phyloP scores from a whole-genome alignment of 2,888 invertebrate species.

The Zygaena filipendulae region DNA sequence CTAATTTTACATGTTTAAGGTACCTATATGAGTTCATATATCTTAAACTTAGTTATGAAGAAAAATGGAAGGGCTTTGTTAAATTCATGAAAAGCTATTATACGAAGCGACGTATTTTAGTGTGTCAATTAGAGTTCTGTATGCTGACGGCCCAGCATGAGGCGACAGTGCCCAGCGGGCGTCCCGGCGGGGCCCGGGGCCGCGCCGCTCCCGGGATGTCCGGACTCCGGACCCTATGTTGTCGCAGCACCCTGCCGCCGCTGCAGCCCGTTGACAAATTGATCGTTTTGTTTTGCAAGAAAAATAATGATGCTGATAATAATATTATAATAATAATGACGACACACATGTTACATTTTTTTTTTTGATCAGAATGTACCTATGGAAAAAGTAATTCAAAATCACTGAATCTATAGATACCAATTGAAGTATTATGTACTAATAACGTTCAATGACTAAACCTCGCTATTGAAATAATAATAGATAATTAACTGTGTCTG shows the following conservation, averaged over 20 bases:
- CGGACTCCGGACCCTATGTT: constrained; percentile 24
- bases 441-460: too few species aligned
- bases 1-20: too few species aligned
- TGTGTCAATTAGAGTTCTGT: constrained; percentile 66
- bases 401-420: too few species aligned
- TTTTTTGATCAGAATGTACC: too few species aligned
- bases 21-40: too few species aligned
- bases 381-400: too few species aligned
- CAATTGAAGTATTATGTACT: too few species aligned
- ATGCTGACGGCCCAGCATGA: constrained; percentile 53
- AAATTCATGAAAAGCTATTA: constrained; percentile 34
- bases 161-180: constrained; percentile 29
- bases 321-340: too few species aligned
- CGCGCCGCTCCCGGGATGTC: constrained; percentile 15
- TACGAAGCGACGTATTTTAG: constrained; percentile 50
- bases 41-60: too few species aligned
- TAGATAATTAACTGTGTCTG: too few species aligned
- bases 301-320: constrained; percentile 29
- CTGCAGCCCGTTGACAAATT: constrained; percentile 33
- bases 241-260: constrained; percentile 4
- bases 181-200: constrained; percentile 25
- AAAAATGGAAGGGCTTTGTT: constrained; percentile 16
- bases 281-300: constrained; percentile 33
- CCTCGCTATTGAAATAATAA: too few species aligned
- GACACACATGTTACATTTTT: too few species aligned